phyloP scores from a whole-genome alignment of 2,797 vertebrate genomes.

The Leucoraja ocellata region DNA sequence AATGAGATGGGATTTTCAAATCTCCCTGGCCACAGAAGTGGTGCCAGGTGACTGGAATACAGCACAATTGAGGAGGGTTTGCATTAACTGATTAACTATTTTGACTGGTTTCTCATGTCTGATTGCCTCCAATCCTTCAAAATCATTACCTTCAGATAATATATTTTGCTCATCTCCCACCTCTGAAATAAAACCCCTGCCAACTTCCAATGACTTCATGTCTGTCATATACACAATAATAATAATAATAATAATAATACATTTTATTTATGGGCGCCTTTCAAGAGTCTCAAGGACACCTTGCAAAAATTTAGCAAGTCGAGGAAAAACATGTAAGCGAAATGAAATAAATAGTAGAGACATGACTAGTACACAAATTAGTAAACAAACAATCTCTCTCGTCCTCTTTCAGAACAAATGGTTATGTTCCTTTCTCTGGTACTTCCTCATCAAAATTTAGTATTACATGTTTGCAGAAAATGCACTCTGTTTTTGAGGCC shows the following conservation, averaged over 20 bases:
- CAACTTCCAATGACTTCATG: not conserved
- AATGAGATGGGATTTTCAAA: too few relatives aligned
- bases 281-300: too few relatives aligned
- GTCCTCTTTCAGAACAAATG: not conserved
- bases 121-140: not conserved
- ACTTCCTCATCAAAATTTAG: not conserved
- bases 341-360: too few relatives aligned
- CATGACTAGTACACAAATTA: too few relatives aligned
- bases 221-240: not conserved
- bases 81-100: not conserved
- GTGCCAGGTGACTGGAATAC: too few relatives aligned
- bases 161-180: not conserved
- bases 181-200: not conserved
- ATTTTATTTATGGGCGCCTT: too few relatives aligned
- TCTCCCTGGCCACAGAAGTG: too few relatives aligned
- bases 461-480: not conserved
- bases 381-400: not conserved
- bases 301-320: too few relatives aligned
- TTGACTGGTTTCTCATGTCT: not conserved
- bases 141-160: not conserved
- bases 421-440: not conserved
- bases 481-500: not conserved
- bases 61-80: not conserved
- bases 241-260: too few relatives aligned
- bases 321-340: too few relatives aligned